Evolutionary conservation across 2,113 vertebrate species (phyloP), one percentile per base, ranked within the genome.

Genomic region (Castor canadensis): DNA sequence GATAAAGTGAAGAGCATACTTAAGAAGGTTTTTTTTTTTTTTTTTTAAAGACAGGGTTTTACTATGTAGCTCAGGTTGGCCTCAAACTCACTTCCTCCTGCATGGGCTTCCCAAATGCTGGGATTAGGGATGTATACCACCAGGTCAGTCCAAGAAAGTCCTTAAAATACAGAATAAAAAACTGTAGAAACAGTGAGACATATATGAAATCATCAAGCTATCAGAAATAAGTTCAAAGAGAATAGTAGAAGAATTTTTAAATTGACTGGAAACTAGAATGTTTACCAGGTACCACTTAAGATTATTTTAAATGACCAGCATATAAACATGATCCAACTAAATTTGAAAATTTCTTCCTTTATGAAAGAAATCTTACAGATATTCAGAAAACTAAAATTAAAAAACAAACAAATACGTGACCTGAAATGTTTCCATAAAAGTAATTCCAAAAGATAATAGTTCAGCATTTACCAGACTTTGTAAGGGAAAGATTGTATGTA

Each of bases 341-440:
- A 66, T 66, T 81, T 52, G 8, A 52, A 52, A 52, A 52, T 15
- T 52, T 52, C 52, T n/a, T n/a, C n/a, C n/a, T n/a, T n/a, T n/a
- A n/a, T 73, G 19, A 54, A 58, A n/a, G 17, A 64, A 73, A 87
- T 88, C 32, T 11, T 75, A 89, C 16, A 73, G 52, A n/a, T 6
- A 90, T 79, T 52, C 66, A 71, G 72, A 71, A 90, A 94, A 79
- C 62, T 85, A 79, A 89, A 89, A 58, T 13, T 47, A 45, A 89
- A 75, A 88, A 43, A 11, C 45, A 72, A n/a, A 35, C 28, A 64
- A 52, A 85, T 67, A 16, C 17, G 12, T 67, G n/a, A 28, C 45
- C 13, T 69, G 47, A 90, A 91, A 62, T n/a, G n/a, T 69, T 58
- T 38, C 19, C 40, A 16, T 22, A 62, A 77, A 84, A 79, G 6